phyloP scores from a whole-genome alignment of 2,888 invertebrate genomes.

The Sepiola atlantica region DNA sequence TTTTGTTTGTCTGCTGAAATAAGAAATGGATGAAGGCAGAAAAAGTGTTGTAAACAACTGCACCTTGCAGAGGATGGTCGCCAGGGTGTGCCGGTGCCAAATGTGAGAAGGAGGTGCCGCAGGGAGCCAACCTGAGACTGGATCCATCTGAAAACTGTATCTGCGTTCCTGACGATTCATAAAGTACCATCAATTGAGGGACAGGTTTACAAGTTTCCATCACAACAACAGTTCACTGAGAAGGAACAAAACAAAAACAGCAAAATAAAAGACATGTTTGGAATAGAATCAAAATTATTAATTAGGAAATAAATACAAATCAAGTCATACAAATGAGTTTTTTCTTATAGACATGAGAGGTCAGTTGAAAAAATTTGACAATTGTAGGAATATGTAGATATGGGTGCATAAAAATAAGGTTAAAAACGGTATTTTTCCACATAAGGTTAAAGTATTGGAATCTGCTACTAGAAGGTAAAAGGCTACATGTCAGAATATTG shows the following conservation, averaged over 20 bases:
- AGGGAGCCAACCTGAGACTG: conserved; percentile 67
- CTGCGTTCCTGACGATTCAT: conserved; percentile 68
- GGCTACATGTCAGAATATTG: too few relatives aligned
- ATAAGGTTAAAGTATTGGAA: too few relatives aligned
- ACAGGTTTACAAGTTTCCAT: conserved; percentile 38
- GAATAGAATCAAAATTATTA: too few relatives aligned
- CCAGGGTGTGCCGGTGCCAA: conserved; percentile 55
- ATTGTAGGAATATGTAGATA: too few relatives aligned
- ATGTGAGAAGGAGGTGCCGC: conserved; percentile 68
- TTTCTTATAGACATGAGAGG: too few relatives aligned
- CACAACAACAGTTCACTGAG: neutral
- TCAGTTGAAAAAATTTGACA: too few relatives aligned
- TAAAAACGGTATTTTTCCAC: too few relatives aligned
- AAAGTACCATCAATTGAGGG: conserved; percentile 64
- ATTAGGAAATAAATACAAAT: too few relatives aligned
- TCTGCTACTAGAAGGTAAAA: too few relatives aligned
- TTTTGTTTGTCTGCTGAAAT: too few relatives aligned
- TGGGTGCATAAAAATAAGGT: too few relatives aligned
- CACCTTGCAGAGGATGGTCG: conserved; percentile 66
- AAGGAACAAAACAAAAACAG: neutral
- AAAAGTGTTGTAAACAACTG: neutral
- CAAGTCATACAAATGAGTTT: too few relatives aligned
- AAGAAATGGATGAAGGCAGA: neutral
- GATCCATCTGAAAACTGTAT: conserved; percentile 68
- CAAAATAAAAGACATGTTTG: neutral